Evolutionary conservation across 2,797 vertebrate species (phyloP).

Genomic region (Oreortyx pictus): DNA sequence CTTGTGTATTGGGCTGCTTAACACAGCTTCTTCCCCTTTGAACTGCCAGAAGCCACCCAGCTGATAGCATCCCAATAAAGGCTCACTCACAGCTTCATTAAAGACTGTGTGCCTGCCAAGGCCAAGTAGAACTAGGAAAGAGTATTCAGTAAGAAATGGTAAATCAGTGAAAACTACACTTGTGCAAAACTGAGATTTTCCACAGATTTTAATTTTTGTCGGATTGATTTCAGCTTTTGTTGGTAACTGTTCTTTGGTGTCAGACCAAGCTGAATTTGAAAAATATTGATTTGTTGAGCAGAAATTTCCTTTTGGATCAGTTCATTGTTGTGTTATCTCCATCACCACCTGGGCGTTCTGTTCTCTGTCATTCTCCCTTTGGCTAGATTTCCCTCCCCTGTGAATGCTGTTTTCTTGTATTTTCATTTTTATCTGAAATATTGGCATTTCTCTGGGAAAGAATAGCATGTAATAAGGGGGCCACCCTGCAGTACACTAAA

Average conservation of each 20-base stretch:
- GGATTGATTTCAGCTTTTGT: neutral
- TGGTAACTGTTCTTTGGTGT: neutral
- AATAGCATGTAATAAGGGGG: neutral
- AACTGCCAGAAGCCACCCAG: neutral
- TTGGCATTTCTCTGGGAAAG: neutral
- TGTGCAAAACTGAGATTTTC: neutral
- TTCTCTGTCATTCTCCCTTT: neutral
- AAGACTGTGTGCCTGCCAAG: neutral
- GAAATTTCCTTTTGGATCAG: neutral
- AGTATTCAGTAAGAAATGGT: neutral
- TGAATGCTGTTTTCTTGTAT: neutral
- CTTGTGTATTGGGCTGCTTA: neutral
- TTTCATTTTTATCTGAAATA: neutral
- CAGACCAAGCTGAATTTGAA: neutral
- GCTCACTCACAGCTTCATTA: neutral
- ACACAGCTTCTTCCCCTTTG: neutral
- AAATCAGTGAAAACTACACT: neutral
- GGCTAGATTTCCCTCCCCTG: neutral
- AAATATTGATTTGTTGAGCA: neutral
- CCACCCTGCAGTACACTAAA: neutral
- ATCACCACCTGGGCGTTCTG: neutral
- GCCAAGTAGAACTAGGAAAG: neutral
- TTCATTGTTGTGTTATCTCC: neutral
- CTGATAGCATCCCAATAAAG: neutral
- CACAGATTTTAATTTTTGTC: neutral